Percentiles rank a stretch among this genome's conserved stretches.
phyloP scores from a whole-genome alignment of 2,888 invertebrate species.

The Timema podura region DNA sequence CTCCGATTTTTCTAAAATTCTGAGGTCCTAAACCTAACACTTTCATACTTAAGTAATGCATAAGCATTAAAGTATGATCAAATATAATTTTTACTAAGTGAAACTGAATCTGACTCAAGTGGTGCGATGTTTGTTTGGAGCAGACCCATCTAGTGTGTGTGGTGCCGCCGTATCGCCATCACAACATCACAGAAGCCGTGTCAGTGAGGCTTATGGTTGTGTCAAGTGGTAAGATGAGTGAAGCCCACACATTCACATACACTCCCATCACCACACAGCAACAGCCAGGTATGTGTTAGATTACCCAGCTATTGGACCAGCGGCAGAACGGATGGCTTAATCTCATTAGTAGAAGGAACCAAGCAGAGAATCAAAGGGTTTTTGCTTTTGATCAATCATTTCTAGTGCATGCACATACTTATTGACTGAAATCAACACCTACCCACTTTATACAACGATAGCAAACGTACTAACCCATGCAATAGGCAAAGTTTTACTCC shows the following conservation, averaged over 20 bases:
- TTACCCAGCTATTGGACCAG: constrained; percentile 1
- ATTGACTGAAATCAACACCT: too few species aligned
- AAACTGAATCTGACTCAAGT: constrained; percentile 1
- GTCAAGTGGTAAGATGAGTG: constrained; percentile 82
- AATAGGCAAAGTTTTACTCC: too few species aligned
- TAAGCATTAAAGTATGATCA: not conserved
- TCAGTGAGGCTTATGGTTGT: constrained; percentile 72
- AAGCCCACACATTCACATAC: constrained; percentile 79
- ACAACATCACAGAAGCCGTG: constrained; percentile 65
- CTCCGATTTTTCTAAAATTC: not conserved
- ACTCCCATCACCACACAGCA: constrained; percentile 50
- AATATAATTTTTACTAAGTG: not conserved
- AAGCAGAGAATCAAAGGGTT: constrained; percentile 11
- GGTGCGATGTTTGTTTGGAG: constrained; percentile 33
- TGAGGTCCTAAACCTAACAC: too few species aligned
- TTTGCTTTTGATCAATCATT: too few species aligned
- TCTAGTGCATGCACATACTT: too few species aligned
- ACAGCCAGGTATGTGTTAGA: constrained; percentile 23
- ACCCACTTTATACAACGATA: too few species aligned
- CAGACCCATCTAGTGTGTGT: constrained; percentile 86
- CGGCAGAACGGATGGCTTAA: constrained; percentile 12
- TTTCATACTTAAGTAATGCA: too few species aligned
- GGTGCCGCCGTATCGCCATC: constrained; percentile 70
- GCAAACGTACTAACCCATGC: too few species aligned
- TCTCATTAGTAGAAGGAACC: not conserved